Evolutionary conservation across 2,888 invertebrate genomes (phyloP), one percentile per base, ranked within the genome.

Genomic region (Microplitis manilae): DNA sequence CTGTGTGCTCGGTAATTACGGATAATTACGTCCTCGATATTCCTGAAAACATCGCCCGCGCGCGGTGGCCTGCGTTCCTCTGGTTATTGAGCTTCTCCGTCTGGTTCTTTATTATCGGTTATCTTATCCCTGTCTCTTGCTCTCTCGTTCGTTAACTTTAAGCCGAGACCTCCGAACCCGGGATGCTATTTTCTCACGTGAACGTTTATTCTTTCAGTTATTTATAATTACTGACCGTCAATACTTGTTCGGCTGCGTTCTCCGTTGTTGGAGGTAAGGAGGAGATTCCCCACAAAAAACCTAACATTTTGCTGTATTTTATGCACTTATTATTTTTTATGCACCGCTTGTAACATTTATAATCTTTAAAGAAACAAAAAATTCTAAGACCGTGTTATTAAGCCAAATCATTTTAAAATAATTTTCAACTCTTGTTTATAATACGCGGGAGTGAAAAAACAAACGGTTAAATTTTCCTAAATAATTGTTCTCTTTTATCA

Each of bases 11-110:
- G 84, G 88, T 88, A 89, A 89, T 89, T 89, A 88, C 83, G 86
- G 86, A 88, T 88, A 88, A 88, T 89, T 89, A 89, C 88, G 88
- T 88, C 86, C 87, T 88, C 87, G 88, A 88, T 89, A 88, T 88
- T 88, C 86, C 85, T 87, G 87, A 88, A 88, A 88, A 79, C 83
- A 83, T 81, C 81, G 84, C 79, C 83, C 81, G 79, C 81, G 76
- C 79, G 76, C 79, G 81, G 78, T 72, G 68, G 79, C 81, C 81
- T 81, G 73, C 73, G 77, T 77, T 79, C 78, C 80, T 80, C 79
- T 70, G 67, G 75, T 73, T 41, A 59, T 68, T 71, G 59, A 17
- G 20, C 59, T 40, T 17, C 39, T 15, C 40, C 41, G 15, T 60
- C n/a, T 15, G 20, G 38, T n/a, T 40, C 30, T 38, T 40, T 40